Evolutionary conservation across 2,888 invertebrate species (phyloP).

Genomic region (Hemaris fuciformis): DNA sequence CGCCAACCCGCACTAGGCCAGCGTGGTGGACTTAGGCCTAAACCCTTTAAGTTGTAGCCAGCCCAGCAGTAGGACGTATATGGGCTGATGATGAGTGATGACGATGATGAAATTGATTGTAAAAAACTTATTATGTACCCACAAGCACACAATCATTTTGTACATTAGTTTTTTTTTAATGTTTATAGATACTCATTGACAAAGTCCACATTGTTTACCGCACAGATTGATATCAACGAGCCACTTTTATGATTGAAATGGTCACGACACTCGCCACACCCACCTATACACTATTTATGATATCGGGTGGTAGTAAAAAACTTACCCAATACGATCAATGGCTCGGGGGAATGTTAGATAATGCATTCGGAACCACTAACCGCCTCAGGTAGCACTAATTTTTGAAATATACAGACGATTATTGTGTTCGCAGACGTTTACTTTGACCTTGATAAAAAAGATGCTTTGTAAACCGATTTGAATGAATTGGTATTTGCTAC

Average conservation of each 20-base stretch:
- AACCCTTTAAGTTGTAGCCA: no score
- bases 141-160: no score
- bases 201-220: not conserved
- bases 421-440: not conserved
- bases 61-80: no score
- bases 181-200: no score
- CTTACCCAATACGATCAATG: not conserved
- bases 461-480: not conserved
- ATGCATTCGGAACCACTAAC: not conserved
- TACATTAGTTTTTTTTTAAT: no score
- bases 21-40: no score
- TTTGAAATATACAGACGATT: not conserved
- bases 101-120: no score
- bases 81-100: no score
- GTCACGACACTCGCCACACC: not conserved
- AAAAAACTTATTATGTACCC: no score
- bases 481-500: not conserved
- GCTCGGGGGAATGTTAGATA: conserved; percentile 8
- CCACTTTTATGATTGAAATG: not conserved
- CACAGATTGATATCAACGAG: not conserved
- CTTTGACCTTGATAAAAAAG: not conserved
- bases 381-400: conserved; percentile 9
- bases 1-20: no score
- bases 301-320: not conserved
- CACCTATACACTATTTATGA: not conserved